Evolutionary conservation across 2,888 invertebrate genomes (phyloP).

Genomic region (Leptodirus hochenwartii): DNA sequence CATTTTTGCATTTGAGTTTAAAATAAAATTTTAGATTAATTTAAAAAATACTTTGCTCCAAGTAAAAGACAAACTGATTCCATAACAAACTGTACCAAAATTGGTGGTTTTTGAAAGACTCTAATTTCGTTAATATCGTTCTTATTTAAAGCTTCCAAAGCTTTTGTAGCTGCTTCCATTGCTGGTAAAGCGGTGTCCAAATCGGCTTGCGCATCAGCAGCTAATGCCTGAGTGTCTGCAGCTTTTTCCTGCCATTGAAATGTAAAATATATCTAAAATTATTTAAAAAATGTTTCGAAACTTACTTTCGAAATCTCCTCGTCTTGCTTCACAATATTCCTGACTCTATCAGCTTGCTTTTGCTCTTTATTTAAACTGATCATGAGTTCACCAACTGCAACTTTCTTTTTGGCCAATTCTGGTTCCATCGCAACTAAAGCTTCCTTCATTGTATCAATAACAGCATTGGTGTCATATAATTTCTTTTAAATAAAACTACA

Average conservation of each 20-base stretch:
- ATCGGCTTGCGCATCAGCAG: constrained; percentile 71
- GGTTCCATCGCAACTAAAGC: constrained; percentile 69
- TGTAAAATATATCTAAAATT: constrained; percentile 1
- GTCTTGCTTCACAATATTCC: constrained; percentile 60
- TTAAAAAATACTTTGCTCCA: constrained; percentile 48
- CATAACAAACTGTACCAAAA: constrained; percentile 76
- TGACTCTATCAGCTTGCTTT: constrained; percentile 62
- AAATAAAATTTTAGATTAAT: too few relatives aligned
- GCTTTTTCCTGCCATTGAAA: constrained; percentile 49
- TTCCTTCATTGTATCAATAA: constrained; percentile 72
- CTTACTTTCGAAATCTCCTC: constrained; percentile 63
- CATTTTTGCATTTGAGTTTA: too few relatives aligned
- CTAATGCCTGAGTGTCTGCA: constrained; percentile 61
- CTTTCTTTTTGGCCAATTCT: constrained; percentile 55
- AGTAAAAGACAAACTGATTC: constrained; percentile 77
- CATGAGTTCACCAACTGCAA: constrained; percentile 57
- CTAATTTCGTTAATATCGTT: constrained; percentile 80
- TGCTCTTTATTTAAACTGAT: constrained; percentile 61
- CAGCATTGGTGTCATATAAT: constrained; percentile 61
- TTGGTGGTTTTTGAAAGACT: constrained; percentile 77
- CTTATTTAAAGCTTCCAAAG: constrained; percentile 71
- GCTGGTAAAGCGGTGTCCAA: constrained; percentile 75
- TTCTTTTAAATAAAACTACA: constrained; percentile 31
- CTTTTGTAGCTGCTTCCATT: constrained; percentile 65
- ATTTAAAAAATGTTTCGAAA: constrained; percentile 2